Base-by-base conservation (phyloP, 2,797 vertebrate species). In the Chloroceryle amazona region DNA sequence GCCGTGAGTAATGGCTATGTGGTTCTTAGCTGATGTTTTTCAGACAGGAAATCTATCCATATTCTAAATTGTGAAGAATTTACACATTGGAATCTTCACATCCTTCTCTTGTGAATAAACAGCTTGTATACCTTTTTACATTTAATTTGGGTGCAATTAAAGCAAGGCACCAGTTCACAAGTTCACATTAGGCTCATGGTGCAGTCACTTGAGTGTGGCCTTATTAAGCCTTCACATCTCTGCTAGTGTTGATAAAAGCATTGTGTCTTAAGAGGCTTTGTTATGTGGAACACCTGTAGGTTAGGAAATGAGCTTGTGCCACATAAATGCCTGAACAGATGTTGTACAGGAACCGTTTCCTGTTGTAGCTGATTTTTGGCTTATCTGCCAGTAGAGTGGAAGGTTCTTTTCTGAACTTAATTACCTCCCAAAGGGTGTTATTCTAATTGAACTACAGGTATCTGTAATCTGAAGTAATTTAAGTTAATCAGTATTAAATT, bases 221-320 rank as follows among this genome's bases (percentile, higher is more conserved):
- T 82, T 81, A 42, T 68, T 47, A 85, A 66, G 71, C 49, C 46
- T 58, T 93, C 37, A 37, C n/a, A 29, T 74, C 57, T 76, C 81
- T 29, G 52, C 33, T 83, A 35, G 51, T 41, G 57, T 68, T 81
- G 41, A 68, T 83, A 65, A 83, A 73, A 63, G 44, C 49, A 18
- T 49, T 0, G 0, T 70, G 47, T 85, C 66, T 67, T 67, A 28
- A 42, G 31, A 54, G 70, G 22, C 54, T 94, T 94, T 96, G 81
- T 95, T 89, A 66, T 65, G 73, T 61, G 72, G 72, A 66, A 57
- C 87, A 96, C 96, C 75, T 96, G 86, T 86, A 66, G 68, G 31
- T n/a, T 42, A 91, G 96, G 95, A 97, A 96, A 84, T 96, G 83
- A 94, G 31, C 89, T 97, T 61, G 85, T 81, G 68, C 31, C 39